Evolutionary conservation across 2,888 invertebrate genomes (phyloP), one percentile per base, ranked within the genome.

Genomic region (Cantharis lateralis): DNA sequence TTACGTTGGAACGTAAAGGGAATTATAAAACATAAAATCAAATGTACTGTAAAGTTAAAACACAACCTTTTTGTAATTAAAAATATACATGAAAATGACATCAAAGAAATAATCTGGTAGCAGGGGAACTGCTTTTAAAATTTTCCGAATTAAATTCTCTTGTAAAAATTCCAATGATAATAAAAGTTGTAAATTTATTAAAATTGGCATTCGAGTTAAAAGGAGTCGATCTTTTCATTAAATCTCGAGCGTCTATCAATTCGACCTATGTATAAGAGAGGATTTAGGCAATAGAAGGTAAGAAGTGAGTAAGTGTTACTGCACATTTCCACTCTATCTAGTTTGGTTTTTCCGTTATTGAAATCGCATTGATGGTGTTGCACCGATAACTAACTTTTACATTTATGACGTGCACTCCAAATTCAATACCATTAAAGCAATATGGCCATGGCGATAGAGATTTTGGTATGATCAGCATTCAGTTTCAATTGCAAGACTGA

Each of bases 201-300:
- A 77, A 77, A 77, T 66, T 48, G 75, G 70, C 18, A 70, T 75
- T 75, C 7, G 16, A 64, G 20, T 64, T 64, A 20, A 64, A 15
- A 62, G 71, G 75, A 76, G 77, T 79, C 71, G 61, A 69, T 26
- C 76, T 82, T 84, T 86, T 85, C 85, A 86, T 85, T 86, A 86
- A 86, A 87, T 86, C 85, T 85, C 85, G 80, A 78, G 83, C 85
- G 86, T 86, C 85, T 84, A 86, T 86, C 86, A 86, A 84, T 81
- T 82, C 78, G 83, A 81, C 84, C 82, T 48, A 48, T n/a, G 48
- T 48, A 84, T 85, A 85, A 84, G 80, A 79, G 72, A 81, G 85
- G 84, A 84, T 86, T 85, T 83, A 83, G 10, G 81, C 80, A 66
- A 66, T 66, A 24, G 18, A 20, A 66, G 64, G 64, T 66, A 66